Base-by-base conservation (phyloP, 2,113 vertebrate species). In the Ovis aries region DNA sequence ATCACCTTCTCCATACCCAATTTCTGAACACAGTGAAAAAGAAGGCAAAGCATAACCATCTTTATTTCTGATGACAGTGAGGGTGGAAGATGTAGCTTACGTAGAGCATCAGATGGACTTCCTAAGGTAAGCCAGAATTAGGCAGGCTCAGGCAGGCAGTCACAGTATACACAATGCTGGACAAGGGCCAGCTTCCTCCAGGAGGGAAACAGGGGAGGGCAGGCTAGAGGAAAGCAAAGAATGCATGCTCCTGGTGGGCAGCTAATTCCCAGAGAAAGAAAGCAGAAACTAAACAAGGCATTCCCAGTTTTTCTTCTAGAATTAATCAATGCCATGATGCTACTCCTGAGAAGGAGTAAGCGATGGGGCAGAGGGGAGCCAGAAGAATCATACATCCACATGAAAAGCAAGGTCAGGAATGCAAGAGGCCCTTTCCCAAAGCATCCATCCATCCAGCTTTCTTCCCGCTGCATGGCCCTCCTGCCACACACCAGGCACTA, bases 1-100 rank as follows among this genome's bases (percentile, higher is more conserved):
- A 36, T 64, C 84, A 88, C 2, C 10, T 78, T 93, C 86, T 90
- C 40, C 3, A 45, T 6, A 36, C 16, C 6, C 57, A 36, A 23
- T 53, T 97, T 94, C 31, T 91, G 21, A 93, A 85, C 3, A 81
- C 93, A 94, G 53, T 13, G 3, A 84, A 86, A 50, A 96, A 80
- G 57, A 77, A 88, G 52, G 81, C 74, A 83, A 53, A 40, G 5
- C 43, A 19, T 52, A 57, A 71, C 17, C 19, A 53, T 31, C 33
- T 92, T 59, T 74, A 19, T 85, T 87, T 43, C 21, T n/a, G 33
- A 43, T 19, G 14, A 50, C 43, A 6, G 3, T 6, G 31, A 77
- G 36, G 3, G 27, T 52, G 45, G 16, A 87, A 1, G 16, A 64
- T 19, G 45, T 9, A 48, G 36, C 31, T 33, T 94, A 80, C 15